These are phyloP conservation scores for Dolichoris vasculosae DNA, from an alignment of 1,140 invertebrate species.

Conservation along the genomic window DNA sequence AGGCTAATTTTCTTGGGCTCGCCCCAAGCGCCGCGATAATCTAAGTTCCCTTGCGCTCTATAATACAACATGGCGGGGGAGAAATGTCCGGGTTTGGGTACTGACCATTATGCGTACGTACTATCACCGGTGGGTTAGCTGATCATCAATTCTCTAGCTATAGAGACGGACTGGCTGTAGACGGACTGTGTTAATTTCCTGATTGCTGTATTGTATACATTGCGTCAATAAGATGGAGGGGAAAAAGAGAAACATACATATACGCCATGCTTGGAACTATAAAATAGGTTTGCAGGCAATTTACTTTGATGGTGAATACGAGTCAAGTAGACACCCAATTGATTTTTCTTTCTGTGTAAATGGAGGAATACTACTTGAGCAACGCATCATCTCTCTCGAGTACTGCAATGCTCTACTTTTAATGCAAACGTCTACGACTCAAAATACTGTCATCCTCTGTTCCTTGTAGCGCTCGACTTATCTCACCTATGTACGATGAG, in stretches of 20 bases:
- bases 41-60: too few relatives aligned
- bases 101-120: too few relatives aligned
- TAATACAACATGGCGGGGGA: too few relatives aligned
- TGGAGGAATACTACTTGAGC: neutral
- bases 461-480: too few relatives aligned
- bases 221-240: neutral
- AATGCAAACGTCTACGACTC: neutral
- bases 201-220: neutral
- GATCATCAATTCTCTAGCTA: neutral
- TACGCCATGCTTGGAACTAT: neutral
- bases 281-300: neutral
- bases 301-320: neutral
- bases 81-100: too few relatives aligned
- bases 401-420: neutral
- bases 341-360: constrained; percentile 4
- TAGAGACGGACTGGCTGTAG: neutral
- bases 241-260: neutral
- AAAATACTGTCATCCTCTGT: too few relatives aligned
- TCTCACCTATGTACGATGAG: too few relatives aligned
- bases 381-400: neutral
- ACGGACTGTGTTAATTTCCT: neutral
- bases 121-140: neutral
- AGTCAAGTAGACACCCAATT: neutral
- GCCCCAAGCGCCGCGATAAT: too few relatives aligned
- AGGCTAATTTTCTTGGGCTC: too few relatives aligned